These are phyloP conservation scores for Hylaeus anthracinus DNA, from an alignment of 1,140 invertebrate species.

Conservation along the genomic window DNA sequence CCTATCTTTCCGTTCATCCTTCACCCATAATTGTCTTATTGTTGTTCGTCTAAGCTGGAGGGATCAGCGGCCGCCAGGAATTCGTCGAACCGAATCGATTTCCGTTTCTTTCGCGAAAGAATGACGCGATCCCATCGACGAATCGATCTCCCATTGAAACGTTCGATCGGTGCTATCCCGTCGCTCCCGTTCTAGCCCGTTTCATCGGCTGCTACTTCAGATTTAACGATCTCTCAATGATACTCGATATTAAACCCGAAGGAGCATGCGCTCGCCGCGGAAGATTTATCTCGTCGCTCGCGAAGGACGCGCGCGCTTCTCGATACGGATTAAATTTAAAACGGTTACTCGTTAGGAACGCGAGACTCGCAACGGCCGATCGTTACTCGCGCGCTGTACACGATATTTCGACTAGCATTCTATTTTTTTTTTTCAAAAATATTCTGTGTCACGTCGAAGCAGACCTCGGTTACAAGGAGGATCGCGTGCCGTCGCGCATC, in stretches of 20 bases:
- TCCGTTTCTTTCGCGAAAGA: slow-evolving; percentile 1
- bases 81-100: slow-evolving; percentile 53
- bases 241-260: background rate
- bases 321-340: too few relatives aligned
- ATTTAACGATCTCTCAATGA: background rate
- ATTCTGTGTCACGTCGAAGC: too few relatives aligned
- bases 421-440: too few relatives aligned
- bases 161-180: background rate
- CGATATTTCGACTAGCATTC: too few relatives aligned
- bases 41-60: slow-evolving; percentile 58
- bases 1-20: slow-evolving; percentile 69
- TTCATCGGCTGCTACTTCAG: too few relatives aligned
- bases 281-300: background rate
- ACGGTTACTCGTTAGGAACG: too few relatives aligned
- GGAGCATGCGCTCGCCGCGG: background rate
- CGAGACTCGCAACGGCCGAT: too few relatives aligned
- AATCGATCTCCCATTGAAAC: background rate
- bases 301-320: too few relatives aligned
- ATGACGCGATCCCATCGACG: background rate
- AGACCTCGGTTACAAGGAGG: too few relatives aligned
- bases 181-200: background rate
- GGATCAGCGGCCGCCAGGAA: slow-evolving; percentile 12
- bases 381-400: too few relatives aligned
- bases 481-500: too few relatives aligned
- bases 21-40: slow-evolving; percentile 71